Conservation (phyloP, 2,888 invertebrate species). For the Melipona bicolor region DNA sequence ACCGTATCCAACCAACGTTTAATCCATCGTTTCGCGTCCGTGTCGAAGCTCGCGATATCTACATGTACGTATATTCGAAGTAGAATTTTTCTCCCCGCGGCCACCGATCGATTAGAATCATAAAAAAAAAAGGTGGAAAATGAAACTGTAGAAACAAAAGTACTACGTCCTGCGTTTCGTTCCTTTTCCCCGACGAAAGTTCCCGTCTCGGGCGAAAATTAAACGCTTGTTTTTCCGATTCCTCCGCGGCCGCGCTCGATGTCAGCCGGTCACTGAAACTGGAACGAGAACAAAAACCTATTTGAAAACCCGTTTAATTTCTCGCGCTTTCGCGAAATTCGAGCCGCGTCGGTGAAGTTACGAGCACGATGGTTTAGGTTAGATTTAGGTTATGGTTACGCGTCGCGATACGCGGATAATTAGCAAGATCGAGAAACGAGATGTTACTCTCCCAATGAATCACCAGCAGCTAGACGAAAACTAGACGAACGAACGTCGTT, state of each 20-base stretch:
- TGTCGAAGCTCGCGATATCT: background rate
- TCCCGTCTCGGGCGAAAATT: slow-evolving; percentile 1
- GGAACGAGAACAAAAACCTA: slow-evolving; percentile 31
- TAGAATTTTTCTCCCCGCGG: slow-evolving; percentile 9
- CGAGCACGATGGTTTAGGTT: slow-evolving; percentile 22
- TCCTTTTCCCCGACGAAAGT: background rate
- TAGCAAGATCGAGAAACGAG: slow-evolving; percentile 33
- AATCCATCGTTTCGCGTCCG: background rate
- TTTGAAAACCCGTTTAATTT: slow-evolving; percentile 1
- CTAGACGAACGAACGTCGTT: slow-evolving; percentile 16
- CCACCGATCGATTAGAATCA: background rate
- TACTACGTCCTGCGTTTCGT: background rate
- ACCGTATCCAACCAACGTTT: slow-evolving; percentile 3
- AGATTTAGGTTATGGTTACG: background rate
- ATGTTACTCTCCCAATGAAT: slow-evolving; percentile 29
- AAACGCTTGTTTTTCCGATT: slow-evolving; percentile 38
- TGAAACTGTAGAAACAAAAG: slow-evolving; percentile 6
- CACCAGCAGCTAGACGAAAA: background rate
- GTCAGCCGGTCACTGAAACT: slow-evolving; percentile 27
- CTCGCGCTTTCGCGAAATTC: slow-evolving; percentile 14
- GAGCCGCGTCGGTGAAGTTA: slow-evolving; percentile 30
- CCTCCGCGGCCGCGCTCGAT: background rate
- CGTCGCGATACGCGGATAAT: slow-evolving; percentile 14
- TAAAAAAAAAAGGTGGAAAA: slow-evolving; percentile 5
- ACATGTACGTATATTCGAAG: background rate